phyloP scores from a whole-genome alignment of 2,113 vertebrate genomes.

The Equus quagga region DNA sequence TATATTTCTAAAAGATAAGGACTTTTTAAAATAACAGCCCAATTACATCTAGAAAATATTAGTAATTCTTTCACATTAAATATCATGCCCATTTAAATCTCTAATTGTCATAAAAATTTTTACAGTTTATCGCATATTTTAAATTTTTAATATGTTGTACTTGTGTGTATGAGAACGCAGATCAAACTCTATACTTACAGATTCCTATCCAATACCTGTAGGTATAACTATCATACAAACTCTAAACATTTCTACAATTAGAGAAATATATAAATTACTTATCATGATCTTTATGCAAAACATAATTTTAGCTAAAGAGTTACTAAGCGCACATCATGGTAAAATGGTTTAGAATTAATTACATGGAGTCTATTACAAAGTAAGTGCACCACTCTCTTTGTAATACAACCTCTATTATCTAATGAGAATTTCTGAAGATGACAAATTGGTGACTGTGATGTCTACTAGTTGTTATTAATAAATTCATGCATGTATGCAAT shows the following conservation, averaged over 20 bases:
- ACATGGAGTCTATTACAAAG: constrained; percentile 21
- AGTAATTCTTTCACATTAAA: constrained; percentile 46
- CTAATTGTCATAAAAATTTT: neutral
- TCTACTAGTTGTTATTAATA: constrained; percentile 2
- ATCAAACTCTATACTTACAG: neutral
- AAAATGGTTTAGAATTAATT: constrained; percentile 52
- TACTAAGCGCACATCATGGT: neutral
- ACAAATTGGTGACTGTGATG: neutral
- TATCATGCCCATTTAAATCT: neutral
- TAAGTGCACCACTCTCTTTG: constrained; percentile 16
- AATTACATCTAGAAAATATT: constrained; percentile 5
- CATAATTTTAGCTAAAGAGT: constrained; percentile 2
- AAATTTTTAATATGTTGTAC: neutral
- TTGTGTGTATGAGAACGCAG: neutral
- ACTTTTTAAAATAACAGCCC: constrained; percentile 14
- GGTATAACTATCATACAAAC: neutral
- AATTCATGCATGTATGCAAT: neutral
- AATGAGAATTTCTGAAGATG: constrained; percentile 42
- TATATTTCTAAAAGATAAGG: neutral
- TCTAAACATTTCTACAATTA: neutral
- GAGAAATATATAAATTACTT: neutral
- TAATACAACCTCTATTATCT: neutral
- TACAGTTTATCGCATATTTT: neutral
- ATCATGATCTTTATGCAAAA: neutral
- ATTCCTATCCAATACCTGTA: neutral